Evolutionary conservation across 2,888 invertebrate species (phyloP).

Genomic region (Anaspis maculata): DNA sequence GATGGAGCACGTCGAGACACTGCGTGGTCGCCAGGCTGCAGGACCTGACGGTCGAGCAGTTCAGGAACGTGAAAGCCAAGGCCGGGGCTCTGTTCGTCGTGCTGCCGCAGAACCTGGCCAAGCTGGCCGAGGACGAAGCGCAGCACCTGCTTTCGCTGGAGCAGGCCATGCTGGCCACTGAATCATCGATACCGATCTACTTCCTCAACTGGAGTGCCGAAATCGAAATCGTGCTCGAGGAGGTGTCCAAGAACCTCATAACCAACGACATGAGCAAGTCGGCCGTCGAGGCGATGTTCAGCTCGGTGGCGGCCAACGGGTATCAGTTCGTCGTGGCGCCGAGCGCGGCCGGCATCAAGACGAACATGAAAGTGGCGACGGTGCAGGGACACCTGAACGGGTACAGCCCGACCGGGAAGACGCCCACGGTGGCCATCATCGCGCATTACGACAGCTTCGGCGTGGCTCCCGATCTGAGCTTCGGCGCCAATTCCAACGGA

Average conservation of each 20-base stretch:
- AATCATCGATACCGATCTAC: conserved; percentile 79
- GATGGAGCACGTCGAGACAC: conserved; percentile 82
- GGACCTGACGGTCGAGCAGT: conserved; percentile 72
- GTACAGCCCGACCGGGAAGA: conserved; percentile 53
- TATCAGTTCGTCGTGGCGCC: conserved; percentile 86
- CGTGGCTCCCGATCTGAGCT: conserved; percentile 76
- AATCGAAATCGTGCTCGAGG: conserved; percentile 64
- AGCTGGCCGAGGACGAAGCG: conserved; percentile 57
- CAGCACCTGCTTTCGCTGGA: conserved; percentile 73
- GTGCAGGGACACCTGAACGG: conserved; percentile 78
- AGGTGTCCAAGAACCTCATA: conserved; percentile 61
- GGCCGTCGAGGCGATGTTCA: conserved; percentile 74
- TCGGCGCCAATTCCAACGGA: conserved; percentile 88
- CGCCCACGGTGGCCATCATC: conserved; percentile 80
- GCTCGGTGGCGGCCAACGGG: conserved; percentile 87
- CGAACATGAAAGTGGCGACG: conserved; percentile 78
- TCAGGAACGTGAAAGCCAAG: conserved; percentile 64
- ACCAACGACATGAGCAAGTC: conserved; percentile 66
- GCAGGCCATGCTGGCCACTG: conserved; percentile 71
- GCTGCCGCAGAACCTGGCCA: conserved; percentile 63
- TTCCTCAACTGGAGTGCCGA: conserved; percentile 71
- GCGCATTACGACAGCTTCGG: conserved; percentile 92
- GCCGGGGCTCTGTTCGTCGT: conserved; percentile 84
- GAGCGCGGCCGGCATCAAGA: conserved; percentile 58
- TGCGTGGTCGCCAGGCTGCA: conserved; percentile 76